Conservation (phyloP, 2,113 vertebrate genomes). For the Poecilia latipinna region DNA sequence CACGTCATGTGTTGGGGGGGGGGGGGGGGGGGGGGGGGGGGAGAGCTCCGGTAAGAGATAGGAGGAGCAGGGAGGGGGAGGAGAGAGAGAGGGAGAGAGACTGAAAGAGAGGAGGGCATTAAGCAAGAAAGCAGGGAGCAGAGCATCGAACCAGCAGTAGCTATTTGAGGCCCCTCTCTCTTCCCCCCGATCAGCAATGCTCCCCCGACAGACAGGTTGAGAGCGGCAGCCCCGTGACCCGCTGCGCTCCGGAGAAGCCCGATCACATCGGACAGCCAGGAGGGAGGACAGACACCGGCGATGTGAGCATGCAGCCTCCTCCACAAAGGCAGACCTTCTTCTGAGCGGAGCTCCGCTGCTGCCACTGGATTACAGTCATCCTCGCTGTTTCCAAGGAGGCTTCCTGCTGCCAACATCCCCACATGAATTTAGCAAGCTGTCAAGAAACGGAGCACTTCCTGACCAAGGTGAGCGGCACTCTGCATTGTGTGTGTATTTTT, state of each 20-base stretch:
- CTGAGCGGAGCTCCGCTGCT: constrained; percentile 53
- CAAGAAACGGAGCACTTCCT: constrained; percentile 67
- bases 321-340: constrained; percentile 57
- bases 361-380: constrained; percentile 66
- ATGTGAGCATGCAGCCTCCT: constrained; percentile 62
- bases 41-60: constrained; percentile 44
- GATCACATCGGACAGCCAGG: constrained; percentile 3
- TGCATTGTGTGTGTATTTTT: neutral
- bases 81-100: constrained; percentile 32
- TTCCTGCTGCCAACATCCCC: constrained; percentile 71
- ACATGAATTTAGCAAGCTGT: constrained; percentile 68
- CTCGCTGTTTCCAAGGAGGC: constrained; percentile 58
- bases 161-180: constrained; percentile 56
- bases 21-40: constrained; percentile 27
- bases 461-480: constrained; percentile 59
- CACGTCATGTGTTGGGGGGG: constrained; percentile 68
- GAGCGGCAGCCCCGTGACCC: constrained; percentile 56
- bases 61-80: constrained; percentile 7
- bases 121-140: constrained; percentile 72
- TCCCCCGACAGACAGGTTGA: constrained; percentile 62
- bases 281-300: constrained; percentile 39
- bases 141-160: constrained; percentile 72
- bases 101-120: constrained; percentile 66
- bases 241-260: constrained; percentile 42
- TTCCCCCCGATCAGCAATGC: constrained; percentile 51